Conservation (phyloP, 1,140 invertebrate species). For the Oncopeltus fasciatus region DNA sequence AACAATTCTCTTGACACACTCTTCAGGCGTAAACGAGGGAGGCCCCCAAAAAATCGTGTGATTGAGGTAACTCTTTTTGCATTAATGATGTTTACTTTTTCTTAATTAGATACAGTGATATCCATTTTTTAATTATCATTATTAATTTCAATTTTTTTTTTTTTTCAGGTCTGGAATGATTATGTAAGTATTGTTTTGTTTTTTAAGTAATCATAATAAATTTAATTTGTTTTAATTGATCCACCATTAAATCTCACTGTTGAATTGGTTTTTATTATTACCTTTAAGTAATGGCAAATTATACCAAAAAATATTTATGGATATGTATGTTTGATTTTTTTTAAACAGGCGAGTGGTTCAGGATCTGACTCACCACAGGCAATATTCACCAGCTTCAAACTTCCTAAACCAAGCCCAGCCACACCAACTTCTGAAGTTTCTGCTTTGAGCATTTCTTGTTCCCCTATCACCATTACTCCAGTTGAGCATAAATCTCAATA, state of each 20-base stretch:
- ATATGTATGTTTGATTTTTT: too few species aligned
- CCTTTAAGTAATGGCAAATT: too few species aligned
- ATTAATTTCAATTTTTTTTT: conserved; percentile 21
- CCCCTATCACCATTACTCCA: conserved; percentile 18
- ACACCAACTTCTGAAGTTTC: background rate
- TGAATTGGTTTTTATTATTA: background rate
- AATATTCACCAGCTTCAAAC: conserved; percentile 83
- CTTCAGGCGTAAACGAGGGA: conserved; percentile 77
- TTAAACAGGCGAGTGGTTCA: conserved; percentile 24
- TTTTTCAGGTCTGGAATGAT: conserved; percentile 54
- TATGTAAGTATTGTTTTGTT: conserved; percentile 40
- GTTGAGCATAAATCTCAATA: conserved; percentile 8
- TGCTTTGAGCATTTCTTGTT: background rate
- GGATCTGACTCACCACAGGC: conserved; percentile 64
- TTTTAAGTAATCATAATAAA: background rate
- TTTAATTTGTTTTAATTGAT: background rate
- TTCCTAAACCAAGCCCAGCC: conserved; percentile 48
- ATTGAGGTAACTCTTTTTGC: conserved; percentile 45
- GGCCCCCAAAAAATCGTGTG: conserved; percentile 80
- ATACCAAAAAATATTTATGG: too few species aligned
- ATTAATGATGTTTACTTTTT: background rate
- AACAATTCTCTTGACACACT: conserved; percentile 66
- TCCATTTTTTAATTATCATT: conserved; percentile 12
- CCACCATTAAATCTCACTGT: background rate
- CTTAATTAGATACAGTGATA: background rate